phyloP scores from a whole-genome alignment of 1,140 invertebrate genomes.

The Maniola jurtina region DNA sequence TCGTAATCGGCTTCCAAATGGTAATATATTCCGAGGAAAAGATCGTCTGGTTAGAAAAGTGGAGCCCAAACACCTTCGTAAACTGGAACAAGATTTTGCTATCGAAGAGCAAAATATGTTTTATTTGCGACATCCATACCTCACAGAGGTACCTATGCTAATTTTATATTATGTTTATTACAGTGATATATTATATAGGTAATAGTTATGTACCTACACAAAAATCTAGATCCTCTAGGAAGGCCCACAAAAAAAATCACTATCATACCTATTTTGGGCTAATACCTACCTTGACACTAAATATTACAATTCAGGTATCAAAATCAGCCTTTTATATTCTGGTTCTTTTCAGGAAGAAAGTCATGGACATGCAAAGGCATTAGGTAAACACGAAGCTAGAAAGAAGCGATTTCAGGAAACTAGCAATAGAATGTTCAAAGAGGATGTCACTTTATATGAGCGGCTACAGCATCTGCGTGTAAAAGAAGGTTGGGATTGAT shows the following conservation, averaged over 20 bases:
- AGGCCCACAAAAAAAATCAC: too few relatives aligned
- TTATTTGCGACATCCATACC: slow-evolving; percentile 65
- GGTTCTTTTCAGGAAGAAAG: slow-evolving; percentile 60
- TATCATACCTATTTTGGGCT: too few relatives aligned
- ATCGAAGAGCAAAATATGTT: slow-evolving; percentile 73
- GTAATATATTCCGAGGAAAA: slow-evolving; percentile 68
- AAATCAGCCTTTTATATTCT: not conserved
- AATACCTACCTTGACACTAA: too few relatives aligned
- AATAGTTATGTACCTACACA: not conserved
- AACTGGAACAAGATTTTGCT: slow-evolving; percentile 46
- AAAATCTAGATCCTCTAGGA: too few relatives aligned
- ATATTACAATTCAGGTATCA: not conserved
- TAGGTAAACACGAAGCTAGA: slow-evolving; percentile 53
- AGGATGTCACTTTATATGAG: slow-evolving; percentile 69
- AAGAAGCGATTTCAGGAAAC: slow-evolving; percentile 36
- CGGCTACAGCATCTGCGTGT: slow-evolving; percentile 56
- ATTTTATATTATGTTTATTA: too few relatives aligned
- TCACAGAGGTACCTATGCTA: slow-evolving; percentile 49
- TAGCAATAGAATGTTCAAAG: slow-evolving; percentile 53
- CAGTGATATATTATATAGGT: too few relatives aligned
- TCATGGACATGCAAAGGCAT: slow-evolving; percentile 58
- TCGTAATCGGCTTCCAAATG: slow-evolving; percentile 65
- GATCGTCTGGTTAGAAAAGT: slow-evolving; percentile 63
- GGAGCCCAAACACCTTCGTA: slow-evolving; percentile 54
- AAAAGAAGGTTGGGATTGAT: slow-evolving; percentile 58